Conservation (phyloP, 2,113 vertebrate genomes). For the Neogobius melanostomus region DNA sequence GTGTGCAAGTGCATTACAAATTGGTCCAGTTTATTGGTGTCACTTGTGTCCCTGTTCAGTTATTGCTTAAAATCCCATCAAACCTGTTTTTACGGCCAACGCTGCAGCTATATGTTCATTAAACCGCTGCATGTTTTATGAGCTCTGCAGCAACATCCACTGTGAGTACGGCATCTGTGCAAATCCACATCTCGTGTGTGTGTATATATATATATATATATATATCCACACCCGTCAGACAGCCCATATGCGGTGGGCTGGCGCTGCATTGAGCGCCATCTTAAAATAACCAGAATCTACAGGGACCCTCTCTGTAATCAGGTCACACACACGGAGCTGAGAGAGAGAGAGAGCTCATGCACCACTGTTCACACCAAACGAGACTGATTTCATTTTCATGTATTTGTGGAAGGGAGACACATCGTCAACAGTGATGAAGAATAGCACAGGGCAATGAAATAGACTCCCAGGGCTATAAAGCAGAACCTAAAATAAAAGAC, state of each 20-base stretch:
- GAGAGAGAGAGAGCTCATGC: background rate
- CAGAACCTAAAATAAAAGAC: background rate
- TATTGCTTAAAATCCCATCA: background rate
- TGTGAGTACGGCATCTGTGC: background rate
- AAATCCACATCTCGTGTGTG: background rate
- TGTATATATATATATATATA: too few species aligned
- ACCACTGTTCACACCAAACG: background rate
- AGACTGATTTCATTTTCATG: background rate
- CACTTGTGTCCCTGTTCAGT: background rate
- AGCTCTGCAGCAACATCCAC: background rate
- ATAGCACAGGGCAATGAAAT: too few species aligned
- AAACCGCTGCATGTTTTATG: conserved; percentile 4
- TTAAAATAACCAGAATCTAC: conserved; percentile 32
- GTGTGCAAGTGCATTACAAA: too few species aligned
- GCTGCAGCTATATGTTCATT: background rate
- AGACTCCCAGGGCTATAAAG: background rate
- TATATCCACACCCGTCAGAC: background rate
- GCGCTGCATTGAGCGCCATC: conserved; percentile 13
- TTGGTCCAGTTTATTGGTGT: background rate
- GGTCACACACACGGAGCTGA: conserved; percentile 31
- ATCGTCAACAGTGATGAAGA: background rate
- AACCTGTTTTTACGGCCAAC: background rate
- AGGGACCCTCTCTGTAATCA: conserved; percentile 40
- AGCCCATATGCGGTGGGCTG: background rate
- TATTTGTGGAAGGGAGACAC: background rate